These are phyloP conservation scores for Harpagifer antarcticus DNA, from an alignment of 2,797 vertebrate genomes.

Conservation along the genomic window DNA sequence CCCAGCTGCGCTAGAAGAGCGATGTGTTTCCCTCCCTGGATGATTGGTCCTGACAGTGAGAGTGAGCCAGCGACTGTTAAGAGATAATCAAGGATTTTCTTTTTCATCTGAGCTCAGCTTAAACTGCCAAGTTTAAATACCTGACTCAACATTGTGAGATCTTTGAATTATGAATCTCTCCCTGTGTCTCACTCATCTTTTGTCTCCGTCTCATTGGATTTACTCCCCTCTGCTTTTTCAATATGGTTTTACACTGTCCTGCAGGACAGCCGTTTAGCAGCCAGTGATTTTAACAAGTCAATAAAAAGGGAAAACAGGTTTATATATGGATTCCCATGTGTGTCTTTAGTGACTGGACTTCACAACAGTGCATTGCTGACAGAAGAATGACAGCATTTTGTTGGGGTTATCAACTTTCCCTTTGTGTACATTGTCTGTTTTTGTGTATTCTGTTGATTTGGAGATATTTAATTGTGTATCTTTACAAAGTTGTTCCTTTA, in stretches of 20 bases:
- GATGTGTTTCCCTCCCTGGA: constrained; percentile 52
- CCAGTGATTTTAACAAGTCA: constrained; percentile 78
- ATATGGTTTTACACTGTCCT: constrained; percentile 68
- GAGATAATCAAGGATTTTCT: constrained; percentile 58
- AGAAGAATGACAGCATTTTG: background rate
- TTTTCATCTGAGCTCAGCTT: constrained; percentile 51
- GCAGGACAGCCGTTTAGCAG: constrained; percentile 66
- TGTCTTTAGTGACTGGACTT: constrained; percentile 41
- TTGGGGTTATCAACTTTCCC: background rate
- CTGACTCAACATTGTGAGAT: constrained; percentile 72
- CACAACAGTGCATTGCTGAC: constrained; percentile 1
- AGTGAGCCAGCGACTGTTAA: constrained; percentile 64
- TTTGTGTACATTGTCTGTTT: background rate
- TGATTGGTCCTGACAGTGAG: constrained; percentile 66
- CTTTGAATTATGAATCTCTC: constrained; percentile 57
- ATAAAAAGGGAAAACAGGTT: constrained; percentile 68
- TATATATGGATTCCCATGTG: constrained; percentile 50
- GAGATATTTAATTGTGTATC: background rate
- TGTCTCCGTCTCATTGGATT: constrained; percentile 38
- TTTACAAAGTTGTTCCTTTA: background rate
- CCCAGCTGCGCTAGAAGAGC: constrained; percentile 68
- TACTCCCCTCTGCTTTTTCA: constrained; percentile 57
- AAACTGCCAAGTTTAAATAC: constrained; percentile 72
- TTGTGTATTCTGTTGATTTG: background rate
- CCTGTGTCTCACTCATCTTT: constrained; percentile 21